These are phyloP conservation scores for Dromococcyx pavoninus DNA, from an alignment of 2,797 vertebrate genomes.

Conservation along the genomic window DNA sequence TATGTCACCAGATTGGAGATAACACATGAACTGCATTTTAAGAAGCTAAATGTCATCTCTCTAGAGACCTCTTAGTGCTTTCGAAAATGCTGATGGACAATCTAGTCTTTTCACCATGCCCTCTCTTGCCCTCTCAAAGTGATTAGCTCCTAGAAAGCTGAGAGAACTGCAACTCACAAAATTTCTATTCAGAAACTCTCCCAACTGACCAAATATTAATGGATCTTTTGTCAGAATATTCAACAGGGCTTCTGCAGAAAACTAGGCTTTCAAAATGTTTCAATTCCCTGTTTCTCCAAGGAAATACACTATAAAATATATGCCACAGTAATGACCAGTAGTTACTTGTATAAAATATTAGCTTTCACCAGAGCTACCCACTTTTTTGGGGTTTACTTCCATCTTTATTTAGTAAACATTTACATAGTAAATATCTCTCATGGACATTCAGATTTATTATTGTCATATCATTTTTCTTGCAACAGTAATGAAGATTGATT, in stretches of 20 bases:
- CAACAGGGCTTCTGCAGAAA: not conserved
- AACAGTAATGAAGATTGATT: constrained; percentile 32
- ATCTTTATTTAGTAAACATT: not conserved
- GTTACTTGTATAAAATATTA: not conserved
- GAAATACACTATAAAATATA: not conserved
- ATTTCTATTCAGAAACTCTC: not conserved
- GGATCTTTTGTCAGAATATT: not conserved
- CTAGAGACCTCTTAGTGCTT: constrained; percentile 19
- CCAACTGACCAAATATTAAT: not conserved
- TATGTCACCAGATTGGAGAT: constrained; percentile 36
- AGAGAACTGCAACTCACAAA: not conserved
- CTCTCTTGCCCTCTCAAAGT: not conserved
- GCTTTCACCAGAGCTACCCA: not conserved
- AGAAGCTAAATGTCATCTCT: constrained; percentile 30
- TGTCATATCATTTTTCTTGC: not conserved
- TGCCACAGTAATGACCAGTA: not conserved
- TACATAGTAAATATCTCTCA: not conserved
- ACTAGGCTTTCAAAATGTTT: not conserved
- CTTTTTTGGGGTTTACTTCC: not conserved
- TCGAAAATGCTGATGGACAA: constrained; percentile 33
- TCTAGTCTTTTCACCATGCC: not conserved
- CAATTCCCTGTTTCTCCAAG: not conserved
- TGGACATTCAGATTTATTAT: constrained; percentile 21
- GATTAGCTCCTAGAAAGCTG: not conserved
- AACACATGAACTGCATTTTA: constrained; percentile 32